A percentile compares a stretch with the other conserved stretches of the same genome.
phyloP scores from a whole-genome alignment of 2,113 vertebrate species.

The Onychostruthus taczanowskii region DNA sequence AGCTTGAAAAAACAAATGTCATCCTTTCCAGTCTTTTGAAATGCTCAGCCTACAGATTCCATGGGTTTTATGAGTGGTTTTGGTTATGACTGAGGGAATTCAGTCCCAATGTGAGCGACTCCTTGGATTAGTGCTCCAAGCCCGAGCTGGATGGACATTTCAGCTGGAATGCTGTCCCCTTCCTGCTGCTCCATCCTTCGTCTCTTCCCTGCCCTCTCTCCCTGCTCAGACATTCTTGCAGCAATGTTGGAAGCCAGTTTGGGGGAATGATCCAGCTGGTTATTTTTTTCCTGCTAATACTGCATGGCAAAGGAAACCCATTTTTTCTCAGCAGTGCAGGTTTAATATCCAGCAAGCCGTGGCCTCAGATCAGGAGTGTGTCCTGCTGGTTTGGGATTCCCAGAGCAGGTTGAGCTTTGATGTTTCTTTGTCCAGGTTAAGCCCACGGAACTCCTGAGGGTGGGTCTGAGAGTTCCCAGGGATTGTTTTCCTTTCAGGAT shows the following conservation, averaged over 20 bases:
- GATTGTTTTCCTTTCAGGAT: background rate
- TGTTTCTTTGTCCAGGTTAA: background rate
- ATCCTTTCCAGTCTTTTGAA: background rate
- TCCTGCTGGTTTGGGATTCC: background rate
- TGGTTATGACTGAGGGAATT: background rate
- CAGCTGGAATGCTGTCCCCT: background rate
- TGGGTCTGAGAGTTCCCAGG: background rate
- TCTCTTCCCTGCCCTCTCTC: background rate
- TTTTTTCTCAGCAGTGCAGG: background rate
- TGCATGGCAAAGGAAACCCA: background rate
- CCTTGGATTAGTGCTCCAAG: background rate
- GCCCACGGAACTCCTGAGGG: accelerated
- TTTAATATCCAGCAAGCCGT: background rate
- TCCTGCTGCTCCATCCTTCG: background rate
- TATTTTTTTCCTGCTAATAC: background rate
- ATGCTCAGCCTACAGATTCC: too few species aligned
- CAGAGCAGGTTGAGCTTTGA: background rate
- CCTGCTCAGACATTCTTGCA: background rate
- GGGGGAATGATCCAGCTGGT: background rate
- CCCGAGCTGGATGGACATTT: accelerated
- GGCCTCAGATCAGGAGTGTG: accelerated
- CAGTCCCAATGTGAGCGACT: background rate
- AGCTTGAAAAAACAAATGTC: background rate
- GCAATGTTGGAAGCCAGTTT: accelerated
- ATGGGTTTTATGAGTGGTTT: background rate